Percentiles rank a stretch among this genome's conserved stretches.
Conservation (phyloP, 2,888 invertebrate genomes). For the Scaeva pyrastri region DNA sequence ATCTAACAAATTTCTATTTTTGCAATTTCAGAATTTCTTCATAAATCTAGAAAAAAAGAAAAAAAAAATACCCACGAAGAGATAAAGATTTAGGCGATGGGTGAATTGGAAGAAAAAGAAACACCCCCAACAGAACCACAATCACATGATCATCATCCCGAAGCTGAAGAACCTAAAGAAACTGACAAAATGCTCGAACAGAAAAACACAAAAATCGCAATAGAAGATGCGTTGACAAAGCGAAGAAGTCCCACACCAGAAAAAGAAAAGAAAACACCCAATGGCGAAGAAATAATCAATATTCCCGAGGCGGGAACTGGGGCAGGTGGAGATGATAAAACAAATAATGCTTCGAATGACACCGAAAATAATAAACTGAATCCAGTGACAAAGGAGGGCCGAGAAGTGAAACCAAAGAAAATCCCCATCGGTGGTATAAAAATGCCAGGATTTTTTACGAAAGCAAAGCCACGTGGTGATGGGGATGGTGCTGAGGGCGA, state of each 20-base stretch:
- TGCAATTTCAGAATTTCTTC: constrained; percentile 44
- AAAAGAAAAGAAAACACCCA: constrained; percentile 78
- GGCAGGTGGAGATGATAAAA: constrained; percentile 62
- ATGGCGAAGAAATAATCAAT: constrained; percentile 82
- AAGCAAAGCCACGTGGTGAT: constrained; percentile 90
- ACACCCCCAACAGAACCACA: constrained; percentile 81
- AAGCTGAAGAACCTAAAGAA: constrained; percentile 83
- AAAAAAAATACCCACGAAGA: constrained; percentile 23
- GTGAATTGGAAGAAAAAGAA: constrained; percentile 84
- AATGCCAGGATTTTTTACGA: constrained; percentile 93
- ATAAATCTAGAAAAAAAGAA: constrained; percentile 1
- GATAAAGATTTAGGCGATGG: constrained; percentile 78
- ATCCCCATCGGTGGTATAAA: constrained; percentile 95
- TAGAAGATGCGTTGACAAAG: constrained; percentile 73
- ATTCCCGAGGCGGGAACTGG: constrained; percentile 78
- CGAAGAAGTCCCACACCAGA: constrained; percentile 80
- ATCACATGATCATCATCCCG: constrained; percentile 78
- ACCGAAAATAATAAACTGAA: constrained; percentile 80
- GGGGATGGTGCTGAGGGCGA: constrained; percentile 85
- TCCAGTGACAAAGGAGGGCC: constrained; percentile 86
- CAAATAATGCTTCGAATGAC: constrained; percentile 63
- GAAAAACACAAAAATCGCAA: constrained; percentile 48
- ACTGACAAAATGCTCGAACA: constrained; percentile 83
- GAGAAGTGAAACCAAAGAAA: constrained; percentile 91
- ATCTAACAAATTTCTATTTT: constrained; percentile 28